Evolutionary conservation across 37 sponge, comb jelly and placozoan species (phyloP).

Genomic region (Chondrosia reniformis): DNA sequence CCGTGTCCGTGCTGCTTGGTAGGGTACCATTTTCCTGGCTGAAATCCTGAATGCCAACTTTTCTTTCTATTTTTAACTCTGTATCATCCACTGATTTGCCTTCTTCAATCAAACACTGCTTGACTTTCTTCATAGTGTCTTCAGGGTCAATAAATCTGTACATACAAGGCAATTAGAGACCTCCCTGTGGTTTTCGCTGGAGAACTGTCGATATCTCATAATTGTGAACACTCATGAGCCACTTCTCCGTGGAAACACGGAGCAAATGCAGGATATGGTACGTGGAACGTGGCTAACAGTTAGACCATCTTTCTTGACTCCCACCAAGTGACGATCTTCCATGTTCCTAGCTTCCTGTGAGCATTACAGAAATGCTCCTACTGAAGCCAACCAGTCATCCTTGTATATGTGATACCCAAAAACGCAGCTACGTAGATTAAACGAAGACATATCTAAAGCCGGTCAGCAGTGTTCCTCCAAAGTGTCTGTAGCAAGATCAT

Average conservation of each 20-base stretch:
- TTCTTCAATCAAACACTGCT: neutral
- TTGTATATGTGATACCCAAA: neutral
- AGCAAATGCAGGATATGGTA: conserved; percentile 18
- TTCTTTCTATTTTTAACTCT: neutral
- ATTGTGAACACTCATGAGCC: conserved; percentile 15
- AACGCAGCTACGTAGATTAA: neutral
- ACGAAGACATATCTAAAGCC: no score
- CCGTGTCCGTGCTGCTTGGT: neutral
- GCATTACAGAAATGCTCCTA: conserved; percentile 11
- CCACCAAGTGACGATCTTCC: conserved; percentile 18
- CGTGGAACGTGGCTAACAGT: conserved; percentile 31
- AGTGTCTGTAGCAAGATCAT: no score
- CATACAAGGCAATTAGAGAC: conserved; percentile 24
- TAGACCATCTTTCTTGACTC: neutral
- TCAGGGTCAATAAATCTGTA: conserved; percentile 14
- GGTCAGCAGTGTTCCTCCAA: no score
- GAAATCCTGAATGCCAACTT: neutral
- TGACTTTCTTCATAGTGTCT: neutral
- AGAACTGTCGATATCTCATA: neutral
- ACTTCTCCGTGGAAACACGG: neutral
- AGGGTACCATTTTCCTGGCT: neutral
- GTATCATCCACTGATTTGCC: neutral
- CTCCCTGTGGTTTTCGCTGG: conserved; percentile 26
- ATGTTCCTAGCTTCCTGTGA: neutral
- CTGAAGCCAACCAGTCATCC: no score